A percentile compares a stretch with the other conserved stretches of the same genome.
phyloP scores from a whole-genome alignment of 2,797 vertebrate species.

The Acanthornis magna region DNA sequence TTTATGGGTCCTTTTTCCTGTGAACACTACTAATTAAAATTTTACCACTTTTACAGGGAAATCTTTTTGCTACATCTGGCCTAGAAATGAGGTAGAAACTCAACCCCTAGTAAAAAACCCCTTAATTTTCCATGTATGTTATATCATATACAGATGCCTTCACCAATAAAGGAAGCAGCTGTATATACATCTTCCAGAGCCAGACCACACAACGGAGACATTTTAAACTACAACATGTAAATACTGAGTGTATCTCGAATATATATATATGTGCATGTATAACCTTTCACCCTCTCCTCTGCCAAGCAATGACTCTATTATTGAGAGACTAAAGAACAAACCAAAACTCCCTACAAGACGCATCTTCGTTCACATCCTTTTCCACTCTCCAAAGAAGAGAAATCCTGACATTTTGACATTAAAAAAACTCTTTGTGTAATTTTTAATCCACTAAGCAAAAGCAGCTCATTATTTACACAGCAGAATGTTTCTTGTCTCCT shows the following conservation, averaged over 20 bases:
- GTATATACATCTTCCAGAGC: background rate
- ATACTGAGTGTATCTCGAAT: background rate
- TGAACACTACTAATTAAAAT: background rate
- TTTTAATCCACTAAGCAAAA: background rate
- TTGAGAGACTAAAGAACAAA: background rate
- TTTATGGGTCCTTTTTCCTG: background rate
- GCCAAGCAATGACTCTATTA: background rate
- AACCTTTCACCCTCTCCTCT: background rate
- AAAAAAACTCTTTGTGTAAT: background rate
- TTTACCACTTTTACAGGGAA: background rate
- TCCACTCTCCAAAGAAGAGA: background rate
- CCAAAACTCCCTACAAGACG: background rate
- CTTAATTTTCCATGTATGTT: background rate
- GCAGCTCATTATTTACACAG: background rate
- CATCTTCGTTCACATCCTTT: background rate
- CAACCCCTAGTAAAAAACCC: background rate
- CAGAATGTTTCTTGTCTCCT: background rate
- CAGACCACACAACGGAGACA: background rate
- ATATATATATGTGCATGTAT: background rate
- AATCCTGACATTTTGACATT: background rate
- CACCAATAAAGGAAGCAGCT: background rate
- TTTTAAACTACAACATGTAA: background rate
- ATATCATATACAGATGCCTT: background rate
- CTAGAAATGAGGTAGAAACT: background rate
- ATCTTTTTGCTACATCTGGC: background rate